Evolutionary conservation across 2,797 vertebrate genomes (phyloP).

Genomic region (Enteromius unitaeniatus): DNA sequence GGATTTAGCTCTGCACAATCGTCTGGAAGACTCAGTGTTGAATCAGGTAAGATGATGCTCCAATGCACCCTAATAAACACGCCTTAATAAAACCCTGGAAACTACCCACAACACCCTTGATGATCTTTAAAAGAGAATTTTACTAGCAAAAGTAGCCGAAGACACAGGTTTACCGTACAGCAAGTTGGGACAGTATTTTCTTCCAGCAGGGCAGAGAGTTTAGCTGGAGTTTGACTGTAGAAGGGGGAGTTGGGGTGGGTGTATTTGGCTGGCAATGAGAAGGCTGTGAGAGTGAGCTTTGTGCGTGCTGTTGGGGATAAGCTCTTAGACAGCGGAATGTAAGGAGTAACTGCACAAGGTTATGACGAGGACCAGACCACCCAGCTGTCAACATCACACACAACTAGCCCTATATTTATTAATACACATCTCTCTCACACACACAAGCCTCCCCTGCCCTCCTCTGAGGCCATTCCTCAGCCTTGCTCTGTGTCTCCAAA

Average conservation of each 20-base stretch:
- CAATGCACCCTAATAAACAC: background rate
- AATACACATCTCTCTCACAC: conserved; percentile 66
- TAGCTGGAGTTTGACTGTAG: conserved; percentile 31
- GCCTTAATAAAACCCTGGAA: background rate
- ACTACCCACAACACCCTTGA: background rate
- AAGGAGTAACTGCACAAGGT: conserved; percentile 79
- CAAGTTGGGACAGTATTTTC: conserved; percentile 39
- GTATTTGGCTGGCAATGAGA: conserved; percentile 52
- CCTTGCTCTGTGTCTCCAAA: conserved; percentile 39
- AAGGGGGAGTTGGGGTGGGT: conserved; percentile 19
- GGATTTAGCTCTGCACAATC: conserved; percentile 84
- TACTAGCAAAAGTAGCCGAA: background rate
- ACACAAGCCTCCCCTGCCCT: conserved; percentile 34
- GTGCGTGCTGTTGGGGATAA: conserved; percentile 78
- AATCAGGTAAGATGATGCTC: conserved; percentile 76
- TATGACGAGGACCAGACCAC: conserved; percentile 83
- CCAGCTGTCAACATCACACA: conserved; percentile 82
- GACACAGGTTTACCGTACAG: background rate
- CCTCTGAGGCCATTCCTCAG: conserved; percentile 40
- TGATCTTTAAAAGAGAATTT: background rate
- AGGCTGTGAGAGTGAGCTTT: conserved; percentile 78
- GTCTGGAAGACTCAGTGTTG: conserved; percentile 77
- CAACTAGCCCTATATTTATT: conserved; percentile 81
- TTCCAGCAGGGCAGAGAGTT: conserved; percentile 58
- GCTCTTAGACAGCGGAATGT: conserved; percentile 79